These are phyloP conservation scores for Hycleus phaleratus DNA, from an alignment of 1,140 invertebrate genomes.

Conservation along the genomic window DNA sequence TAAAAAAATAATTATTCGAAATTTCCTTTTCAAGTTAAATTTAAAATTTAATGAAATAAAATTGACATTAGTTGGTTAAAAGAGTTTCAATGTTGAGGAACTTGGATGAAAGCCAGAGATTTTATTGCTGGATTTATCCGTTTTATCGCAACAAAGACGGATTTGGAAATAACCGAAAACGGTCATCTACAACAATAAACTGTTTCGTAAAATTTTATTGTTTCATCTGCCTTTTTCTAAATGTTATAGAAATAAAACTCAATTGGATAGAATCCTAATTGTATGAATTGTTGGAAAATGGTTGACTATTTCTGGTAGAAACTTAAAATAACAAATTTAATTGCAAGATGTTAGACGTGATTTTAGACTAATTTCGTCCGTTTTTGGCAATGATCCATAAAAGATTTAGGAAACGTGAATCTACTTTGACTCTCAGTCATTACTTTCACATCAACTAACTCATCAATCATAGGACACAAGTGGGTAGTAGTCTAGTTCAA, in stretches of 20 bases:
- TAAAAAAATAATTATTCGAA: conserved; percentile 1
- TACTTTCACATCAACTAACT: conserved; percentile 6
- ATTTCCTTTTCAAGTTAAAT: conserved; percentile 1
- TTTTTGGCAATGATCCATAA: conserved; percentile 4
- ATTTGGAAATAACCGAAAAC: background rate
- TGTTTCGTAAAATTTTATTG: too few relatives aligned
- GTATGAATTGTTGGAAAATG: background rate
- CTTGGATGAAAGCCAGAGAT: background rate
- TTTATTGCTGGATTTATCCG: conserved; percentile 7
- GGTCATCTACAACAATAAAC: too few relatives aligned
- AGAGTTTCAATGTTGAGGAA: too few relatives aligned
- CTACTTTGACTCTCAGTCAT: conserved; percentile 1
- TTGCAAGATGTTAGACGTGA: background rate
- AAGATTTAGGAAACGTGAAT: background rate
- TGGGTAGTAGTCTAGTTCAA: too few relatives aligned
- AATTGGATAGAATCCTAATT: background rate
- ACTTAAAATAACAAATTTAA: conserved; percentile 1
- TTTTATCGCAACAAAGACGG: background rate
- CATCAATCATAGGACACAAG: conserved; percentile 4
- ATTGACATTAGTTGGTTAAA: too few relatives aligned
- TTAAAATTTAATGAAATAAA: background rate
- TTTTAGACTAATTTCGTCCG: conserved; percentile 3
- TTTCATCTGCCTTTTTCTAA: too few relatives aligned
- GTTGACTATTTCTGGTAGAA: conserved; percentile 1
- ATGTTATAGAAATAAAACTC: background rate